Percentiles rank a stretch among this genome's conserved stretches.
phyloP scores from a whole-genome alignment of 2,113 vertebrate species.

The Leptocoma aspasia region DNA sequence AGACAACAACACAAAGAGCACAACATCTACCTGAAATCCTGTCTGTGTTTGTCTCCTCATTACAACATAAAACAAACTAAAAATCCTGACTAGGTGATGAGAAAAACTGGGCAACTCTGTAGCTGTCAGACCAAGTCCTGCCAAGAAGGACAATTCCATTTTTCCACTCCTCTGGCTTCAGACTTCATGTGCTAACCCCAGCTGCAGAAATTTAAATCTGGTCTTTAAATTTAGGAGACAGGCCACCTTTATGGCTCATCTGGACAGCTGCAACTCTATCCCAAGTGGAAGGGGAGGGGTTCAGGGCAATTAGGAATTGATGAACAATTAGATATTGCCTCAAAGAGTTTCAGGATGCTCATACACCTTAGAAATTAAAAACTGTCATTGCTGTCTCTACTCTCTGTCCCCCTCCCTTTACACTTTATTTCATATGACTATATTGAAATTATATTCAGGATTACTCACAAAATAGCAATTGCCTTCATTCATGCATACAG shows the following conservation, averaged over 20 bases:
- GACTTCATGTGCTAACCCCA: background rate
- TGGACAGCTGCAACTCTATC: background rate
- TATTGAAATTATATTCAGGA: background rate
- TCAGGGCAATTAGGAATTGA: background rate
- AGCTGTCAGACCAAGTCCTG: background rate
- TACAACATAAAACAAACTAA: background rate
- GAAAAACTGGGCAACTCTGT: background rate
- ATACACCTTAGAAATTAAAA: background rate
- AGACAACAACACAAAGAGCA: background rate
- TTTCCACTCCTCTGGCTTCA: background rate
- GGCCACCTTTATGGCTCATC: background rate
- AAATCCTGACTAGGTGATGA: background rate
- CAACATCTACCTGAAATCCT: background rate
- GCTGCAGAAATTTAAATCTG: background rate
- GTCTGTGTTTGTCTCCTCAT: fast-evolving
- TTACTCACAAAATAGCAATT: background rate
- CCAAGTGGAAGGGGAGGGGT: background rate
- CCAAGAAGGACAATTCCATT: background rate
- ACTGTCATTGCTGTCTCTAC: background rate
- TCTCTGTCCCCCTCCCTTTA: background rate
- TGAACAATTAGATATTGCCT: background rate
- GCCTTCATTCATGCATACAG: background rate
- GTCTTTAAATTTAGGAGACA: background rate
- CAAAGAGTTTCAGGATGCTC: background rate
- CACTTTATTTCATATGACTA: background rate